Evolutionary conservation across 1,140 invertebrate species (phyloP).

Genomic region (Drosophila trapezifrons): DNA sequence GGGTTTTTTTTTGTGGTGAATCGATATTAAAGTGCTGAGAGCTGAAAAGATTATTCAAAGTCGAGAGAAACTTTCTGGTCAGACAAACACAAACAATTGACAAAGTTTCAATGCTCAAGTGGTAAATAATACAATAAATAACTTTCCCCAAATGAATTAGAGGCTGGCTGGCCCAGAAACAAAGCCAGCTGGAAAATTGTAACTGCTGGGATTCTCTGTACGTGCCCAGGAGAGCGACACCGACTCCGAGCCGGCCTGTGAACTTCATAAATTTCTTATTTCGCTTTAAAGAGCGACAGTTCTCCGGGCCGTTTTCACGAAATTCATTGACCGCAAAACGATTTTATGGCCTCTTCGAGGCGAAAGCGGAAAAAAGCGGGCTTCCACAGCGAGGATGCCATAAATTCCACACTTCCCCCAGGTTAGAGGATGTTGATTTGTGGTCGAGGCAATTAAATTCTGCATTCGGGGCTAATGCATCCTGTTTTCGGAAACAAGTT

Average conservation of each 20-base stretch:
- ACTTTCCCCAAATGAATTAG: slow-evolving; percentile 55
- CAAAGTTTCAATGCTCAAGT: slow-evolving; percentile 50
- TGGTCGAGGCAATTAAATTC: slow-evolving; percentile 50
- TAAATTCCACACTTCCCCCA: slow-evolving; percentile 31
- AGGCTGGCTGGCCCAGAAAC: slow-evolving; percentile 34
- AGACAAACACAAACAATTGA: slow-evolving; percentile 49
- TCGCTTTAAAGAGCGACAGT: slow-evolving; percentile 48
- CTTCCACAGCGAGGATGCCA: not conserved
- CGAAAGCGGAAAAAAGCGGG: not conserved
- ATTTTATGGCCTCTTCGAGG: slow-evolving; percentile 34
- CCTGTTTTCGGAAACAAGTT: slow-evolving; percentile 46
- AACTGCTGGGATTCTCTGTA: slow-evolving; percentile 23
- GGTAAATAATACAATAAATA: slow-evolving; percentile 58
- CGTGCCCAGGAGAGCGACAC: slow-evolving; percentile 35
- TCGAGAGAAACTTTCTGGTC: slow-evolving; percentile 29
- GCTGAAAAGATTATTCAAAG: slow-evolving; percentile 31
- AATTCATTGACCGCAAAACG: slow-evolving; percentile 56
- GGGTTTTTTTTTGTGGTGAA: not conserved
- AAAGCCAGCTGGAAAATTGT: slow-evolving; percentile 50
- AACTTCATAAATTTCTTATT: slow-evolving; percentile 53
- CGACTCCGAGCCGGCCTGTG: not conserved
- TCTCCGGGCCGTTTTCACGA: slow-evolving; percentile 11
- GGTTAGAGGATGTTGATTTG: slow-evolving; percentile 25
- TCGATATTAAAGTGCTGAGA: slow-evolving; percentile 34
- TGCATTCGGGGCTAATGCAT: slow-evolving; percentile 42